Conservation (phyloP, 2,888 invertebrate species). For the Caradrina kadenii region DNA sequence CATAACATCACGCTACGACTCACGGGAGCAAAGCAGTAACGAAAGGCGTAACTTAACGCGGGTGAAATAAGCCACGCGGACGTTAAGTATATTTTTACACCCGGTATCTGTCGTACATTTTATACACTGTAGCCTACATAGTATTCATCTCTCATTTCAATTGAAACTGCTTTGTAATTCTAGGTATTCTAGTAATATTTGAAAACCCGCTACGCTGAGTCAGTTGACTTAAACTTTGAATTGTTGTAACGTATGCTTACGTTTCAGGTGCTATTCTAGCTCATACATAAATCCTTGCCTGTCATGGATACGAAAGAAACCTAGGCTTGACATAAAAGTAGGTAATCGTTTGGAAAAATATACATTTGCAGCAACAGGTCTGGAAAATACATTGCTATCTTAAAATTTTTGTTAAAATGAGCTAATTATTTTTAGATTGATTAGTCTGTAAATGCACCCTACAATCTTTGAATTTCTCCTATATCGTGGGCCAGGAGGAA, state of each 20-base stretch:
- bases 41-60: no score
- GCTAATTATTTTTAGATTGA: no score
- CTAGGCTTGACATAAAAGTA: not conserved
- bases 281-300: slow-evolving; percentile 6
- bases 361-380: not conserved
- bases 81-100: no score
- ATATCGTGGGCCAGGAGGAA: no score
- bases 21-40: no score
- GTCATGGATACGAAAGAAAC: not conserved
- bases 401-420: not conserved
- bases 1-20: no score
- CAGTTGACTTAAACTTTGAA: slow-evolving; percentile 22
- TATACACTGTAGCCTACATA: not conserved
- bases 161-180: slow-evolving; percentile 3
- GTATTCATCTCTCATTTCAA: slow-evolving; percentile 6
- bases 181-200: slow-evolving; percentile 9
- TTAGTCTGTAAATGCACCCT: no score
- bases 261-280: slow-evolving; percentile 1
- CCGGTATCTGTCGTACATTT: not conserved
- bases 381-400: not conserved
- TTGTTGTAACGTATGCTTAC: slow-evolving; percentile 1
- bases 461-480: no score
- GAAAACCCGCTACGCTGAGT: not conserved
- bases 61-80: no score
- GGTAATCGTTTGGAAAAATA: not conserved